Evolutionary conservation across 2,888 invertebrate genomes (phyloP), one percentile per base, ranked within the genome.

Genomic region (Antheraea yamamai): DNA sequence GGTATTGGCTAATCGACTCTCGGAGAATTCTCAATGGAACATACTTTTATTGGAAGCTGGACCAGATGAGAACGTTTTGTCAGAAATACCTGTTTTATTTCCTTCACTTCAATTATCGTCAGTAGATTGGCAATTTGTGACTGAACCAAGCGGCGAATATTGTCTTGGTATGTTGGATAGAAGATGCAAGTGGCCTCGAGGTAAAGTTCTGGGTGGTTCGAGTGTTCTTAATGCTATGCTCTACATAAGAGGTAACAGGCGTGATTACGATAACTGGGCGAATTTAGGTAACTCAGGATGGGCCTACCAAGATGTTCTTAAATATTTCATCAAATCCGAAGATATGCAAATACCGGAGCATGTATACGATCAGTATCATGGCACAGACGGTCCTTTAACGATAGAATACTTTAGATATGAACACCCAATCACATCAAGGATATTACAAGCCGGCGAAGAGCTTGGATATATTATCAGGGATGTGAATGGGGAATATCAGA

Each of bases 181-280:
- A 12, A 91, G 94, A 74, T 97, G 97, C 82, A 96, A 96, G 80
- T 97, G 97, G 97, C 97, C 97, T 0, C 95, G 98, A 47, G 98
- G 97, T 0, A 97, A 97, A 92, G 96, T 97, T 10, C 92, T 98
- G 30, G 97, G 97, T 35, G 98, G 98, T 0, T 97, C 97, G 20
- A 98, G 98, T 83, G 97, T 97, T 1, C 91, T 98, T 4, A 98
- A 98, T 87, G 98, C 98, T 26, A 98, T 99, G 98, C 94, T 98
- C 76, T 98, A 98, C 84, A 95, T 98, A 0, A 94, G 98, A 75
- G 98, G 98, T 0, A 98, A 98, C 86, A 96, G 95, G 74, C 95
- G 92, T 4, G 98, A 98, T 87, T 99, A 98, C 87, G 98, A 99
- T 84, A 92, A 95, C n/a, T 99, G 98, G 98, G 97, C 96, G 30